Evolutionary conservation across 2,797 vertebrate genomes (phyloP).

Genomic region (Mus spretus): DNA sequence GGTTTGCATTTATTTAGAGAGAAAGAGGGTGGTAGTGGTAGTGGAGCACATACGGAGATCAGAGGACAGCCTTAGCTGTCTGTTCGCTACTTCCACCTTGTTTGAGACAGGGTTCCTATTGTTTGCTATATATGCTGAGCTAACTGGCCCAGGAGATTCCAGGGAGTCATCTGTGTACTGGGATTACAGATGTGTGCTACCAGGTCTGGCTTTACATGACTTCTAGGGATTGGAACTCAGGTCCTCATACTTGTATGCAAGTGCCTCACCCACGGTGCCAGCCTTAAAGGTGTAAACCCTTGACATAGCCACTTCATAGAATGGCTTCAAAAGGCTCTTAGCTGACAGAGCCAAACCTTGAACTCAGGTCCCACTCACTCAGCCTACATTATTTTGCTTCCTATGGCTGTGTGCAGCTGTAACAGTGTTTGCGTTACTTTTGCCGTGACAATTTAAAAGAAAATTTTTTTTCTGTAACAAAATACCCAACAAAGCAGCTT

Average conservation of each 20-base stretch:
- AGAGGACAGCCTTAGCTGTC: neutral
- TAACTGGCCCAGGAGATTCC: neutral
- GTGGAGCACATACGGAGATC: neutral
- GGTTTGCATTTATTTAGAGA: neutral
- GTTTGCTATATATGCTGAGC: neutral
- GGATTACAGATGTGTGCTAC: neutral
- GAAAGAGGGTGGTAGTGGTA: neutral
- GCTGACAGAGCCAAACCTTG: neutral
- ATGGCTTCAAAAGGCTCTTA: neutral
- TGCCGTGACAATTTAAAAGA: no score
- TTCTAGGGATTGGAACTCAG: neutral
- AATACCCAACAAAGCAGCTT: neutral
- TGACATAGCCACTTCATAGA: fast-evolving
- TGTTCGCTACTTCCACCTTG: neutral
- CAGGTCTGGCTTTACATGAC: neutral
- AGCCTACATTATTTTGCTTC: neutral
- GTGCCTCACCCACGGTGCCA: neutral
- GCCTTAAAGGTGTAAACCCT: neutral
- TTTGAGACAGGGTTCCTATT: neutral
- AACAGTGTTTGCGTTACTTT: neutral
- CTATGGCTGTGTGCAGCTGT: no score
- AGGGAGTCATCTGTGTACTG: neutral
- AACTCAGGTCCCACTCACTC: neutral
- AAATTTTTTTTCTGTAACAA: neutral
- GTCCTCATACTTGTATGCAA: neutral